Conservation (phyloP, 1,140 invertebrate genomes). For the Theocolax elegans region DNA sequence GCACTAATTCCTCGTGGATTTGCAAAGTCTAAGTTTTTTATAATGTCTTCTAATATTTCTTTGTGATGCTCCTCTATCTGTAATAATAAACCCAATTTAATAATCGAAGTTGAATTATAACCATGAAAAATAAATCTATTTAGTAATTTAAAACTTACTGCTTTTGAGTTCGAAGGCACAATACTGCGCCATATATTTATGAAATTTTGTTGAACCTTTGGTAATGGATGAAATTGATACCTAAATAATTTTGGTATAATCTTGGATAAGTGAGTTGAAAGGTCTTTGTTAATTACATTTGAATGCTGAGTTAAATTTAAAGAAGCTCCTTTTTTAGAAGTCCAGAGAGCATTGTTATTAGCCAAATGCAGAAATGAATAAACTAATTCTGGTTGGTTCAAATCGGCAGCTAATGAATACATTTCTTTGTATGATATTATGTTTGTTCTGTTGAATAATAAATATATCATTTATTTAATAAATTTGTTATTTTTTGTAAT, state of each 20-base stretch:
- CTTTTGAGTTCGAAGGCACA: slow-evolving; percentile 86
- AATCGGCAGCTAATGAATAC: slow-evolving; percentile 90
- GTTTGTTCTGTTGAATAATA: slow-evolving; percentile 74
- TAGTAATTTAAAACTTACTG: slow-evolving; percentile 71
- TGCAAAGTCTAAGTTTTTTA: slow-evolving; percentile 85
- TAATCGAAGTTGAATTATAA: too few species aligned
- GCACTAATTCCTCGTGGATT: slow-evolving; percentile 92
- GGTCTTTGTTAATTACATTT: slow-evolving; percentile 79
- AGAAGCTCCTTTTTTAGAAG: slow-evolving; percentile 91
- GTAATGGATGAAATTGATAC: slow-evolving; percentile 91
- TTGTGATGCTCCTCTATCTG: slow-evolving; percentile 88
- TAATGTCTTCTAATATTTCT: slow-evolving; percentile 85
- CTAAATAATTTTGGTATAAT: slow-evolving; percentile 92
- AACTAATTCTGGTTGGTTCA: slow-evolving; percentile 93
- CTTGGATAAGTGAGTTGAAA: slow-evolving; percentile 82
- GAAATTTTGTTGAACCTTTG: slow-evolving; percentile 92
- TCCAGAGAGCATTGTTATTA: slow-evolving; percentile 94
- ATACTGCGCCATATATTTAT: slow-evolving; percentile 90
- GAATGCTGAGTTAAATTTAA: slow-evolving; percentile 91
- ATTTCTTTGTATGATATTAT: slow-evolving; percentile 94
- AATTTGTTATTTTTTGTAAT: neutral
- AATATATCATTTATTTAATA: neutral
- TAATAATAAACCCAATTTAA: too few species aligned
- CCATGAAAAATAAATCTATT: too few species aligned
- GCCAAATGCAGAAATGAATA: slow-evolving; percentile 96